A percentile compares a stretch with the other conserved stretches of the same genome.
Evolutionary conservation across 2,888 invertebrate genomes (phyloP).

Genomic region (Lepidonotus clava): DNA sequence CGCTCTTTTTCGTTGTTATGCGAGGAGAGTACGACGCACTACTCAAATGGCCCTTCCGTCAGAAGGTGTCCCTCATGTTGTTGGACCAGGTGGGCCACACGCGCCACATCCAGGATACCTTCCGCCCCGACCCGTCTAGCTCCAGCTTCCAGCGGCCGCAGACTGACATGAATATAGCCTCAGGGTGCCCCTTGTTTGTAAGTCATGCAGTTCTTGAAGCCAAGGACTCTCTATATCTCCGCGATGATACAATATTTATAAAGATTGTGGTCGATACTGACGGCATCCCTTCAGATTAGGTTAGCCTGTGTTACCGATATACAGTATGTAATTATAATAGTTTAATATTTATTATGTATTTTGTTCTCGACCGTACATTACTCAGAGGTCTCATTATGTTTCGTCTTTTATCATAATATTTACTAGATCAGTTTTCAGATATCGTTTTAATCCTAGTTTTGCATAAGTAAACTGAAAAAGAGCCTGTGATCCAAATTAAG

Average conservation of each 20-base stretch:
- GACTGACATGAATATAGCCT: constrained; percentile 75
- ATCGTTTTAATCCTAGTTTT: no score
- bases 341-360: no score
- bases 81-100: constrained; percentile 72
- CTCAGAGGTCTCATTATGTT: no score
- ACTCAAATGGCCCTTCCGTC: constrained; percentile 75
- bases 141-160: constrained; percentile 73
- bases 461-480: no score
- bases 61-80: constrained; percentile 73
- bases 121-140: constrained; percentile 75
- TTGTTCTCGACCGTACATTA: no score
- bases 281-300: background rate
- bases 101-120: constrained; percentile 73
- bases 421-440: no score
- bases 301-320: no score
- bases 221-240: background rate
- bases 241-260: constrained; percentile 19
- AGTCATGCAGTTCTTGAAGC: constrained; percentile 21
- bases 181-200: constrained; percentile 63
- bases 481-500: no score
- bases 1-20: constrained; percentile 77
- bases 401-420: no score
- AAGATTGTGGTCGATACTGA: background rate
- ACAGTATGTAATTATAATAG: no score
- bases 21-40: constrained; percentile 75